These are phyloP conservation scores for Eurytoma californica DNA, from an alignment of 2,888 invertebrate genomes.

Conservation along the genomic window DNA sequence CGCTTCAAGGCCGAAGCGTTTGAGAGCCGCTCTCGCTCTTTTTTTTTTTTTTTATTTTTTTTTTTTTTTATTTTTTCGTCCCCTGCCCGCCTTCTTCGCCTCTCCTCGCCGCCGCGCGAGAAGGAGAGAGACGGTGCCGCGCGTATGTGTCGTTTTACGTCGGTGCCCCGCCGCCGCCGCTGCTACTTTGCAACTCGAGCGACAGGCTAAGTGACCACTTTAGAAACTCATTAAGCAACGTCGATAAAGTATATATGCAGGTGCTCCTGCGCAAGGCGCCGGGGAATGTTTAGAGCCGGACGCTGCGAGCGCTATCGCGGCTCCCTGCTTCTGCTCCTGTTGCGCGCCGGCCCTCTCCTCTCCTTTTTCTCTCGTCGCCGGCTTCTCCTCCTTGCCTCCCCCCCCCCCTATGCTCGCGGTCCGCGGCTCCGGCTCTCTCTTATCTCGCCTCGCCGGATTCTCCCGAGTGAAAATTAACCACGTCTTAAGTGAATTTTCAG, in stretches of 20 bases:
- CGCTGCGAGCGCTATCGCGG: conserved; percentile 10
- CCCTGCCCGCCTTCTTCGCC: conserved; percentile 33
- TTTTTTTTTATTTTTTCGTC: conserved; percentile 46
- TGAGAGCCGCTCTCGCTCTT: conserved; percentile 48
- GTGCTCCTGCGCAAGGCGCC: conserved; percentile 19
- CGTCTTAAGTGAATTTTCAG: conserved; percentile 53
- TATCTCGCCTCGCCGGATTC: conserved; percentile 34
- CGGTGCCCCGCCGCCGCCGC: conserved; percentile 37
- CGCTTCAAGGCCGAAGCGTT: conserved; percentile 57
- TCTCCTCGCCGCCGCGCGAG: background rate
- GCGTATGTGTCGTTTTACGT: conserved; percentile 55
- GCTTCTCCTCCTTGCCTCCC: conserved; percentile 29
- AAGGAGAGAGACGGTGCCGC: conserved; percentile 4
- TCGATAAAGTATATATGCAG: conserved; percentile 55
- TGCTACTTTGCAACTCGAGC: conserved; percentile 49
- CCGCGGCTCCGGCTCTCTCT: conserved; percentile 36
- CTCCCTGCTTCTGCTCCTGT: conserved; percentile 37
- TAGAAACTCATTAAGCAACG: conserved; percentile 57
- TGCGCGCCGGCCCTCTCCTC: conserved; percentile 29
- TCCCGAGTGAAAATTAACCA: conserved; percentile 43
- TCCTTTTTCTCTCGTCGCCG: conserved; percentile 46
- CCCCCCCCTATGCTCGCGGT: background rate
- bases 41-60: conserved; percentile 42
- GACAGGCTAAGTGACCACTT: conserved; percentile 57
- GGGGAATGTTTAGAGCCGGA: conserved; percentile 38